These are phyloP conservation scores for Ramphastos sulfuratus DNA, from an alignment of 2,113 vertebrate genomes.

Conservation along the genomic window DNA sequence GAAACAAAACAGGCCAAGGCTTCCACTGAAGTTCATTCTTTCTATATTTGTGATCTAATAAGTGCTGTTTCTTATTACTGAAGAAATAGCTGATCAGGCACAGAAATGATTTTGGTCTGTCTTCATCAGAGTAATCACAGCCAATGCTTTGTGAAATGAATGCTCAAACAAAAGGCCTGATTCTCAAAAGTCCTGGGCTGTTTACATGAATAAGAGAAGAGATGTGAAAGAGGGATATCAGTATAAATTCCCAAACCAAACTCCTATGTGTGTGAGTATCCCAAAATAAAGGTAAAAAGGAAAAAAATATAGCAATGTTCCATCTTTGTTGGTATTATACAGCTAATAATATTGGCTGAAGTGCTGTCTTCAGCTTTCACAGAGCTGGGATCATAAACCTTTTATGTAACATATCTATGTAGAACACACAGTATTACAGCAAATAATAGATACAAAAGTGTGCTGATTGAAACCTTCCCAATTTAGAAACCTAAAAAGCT, in stretches of 20 bases:
- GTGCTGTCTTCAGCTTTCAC: background rate
- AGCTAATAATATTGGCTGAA: background rate
- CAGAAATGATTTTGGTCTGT: background rate
- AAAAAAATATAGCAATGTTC: background rate
- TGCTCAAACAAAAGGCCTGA: background rate
- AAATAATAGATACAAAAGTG: background rate
- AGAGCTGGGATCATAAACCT: background rate
- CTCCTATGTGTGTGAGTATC: background rate
- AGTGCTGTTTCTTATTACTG: background rate
- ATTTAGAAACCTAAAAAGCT: background rate
- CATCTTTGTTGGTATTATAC: background rate
- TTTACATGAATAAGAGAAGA: background rate
- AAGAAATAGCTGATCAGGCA: background rate
- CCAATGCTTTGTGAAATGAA: background rate
- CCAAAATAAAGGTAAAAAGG: background rate
- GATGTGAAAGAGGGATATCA: background rate
- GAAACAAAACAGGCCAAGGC: background rate
- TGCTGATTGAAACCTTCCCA: background rate
- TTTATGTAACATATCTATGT: background rate
- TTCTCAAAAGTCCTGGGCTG: background rate
- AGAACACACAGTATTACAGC: background rate
- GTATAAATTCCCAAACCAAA: background rate
- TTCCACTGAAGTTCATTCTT: background rate
- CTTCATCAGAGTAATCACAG: background rate
- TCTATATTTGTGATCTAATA: background rate